These are phyloP conservation scores for Spialia ferax DNA, from an alignment of 2,888 invertebrate genomes.

Conservation along the genomic window DNA sequence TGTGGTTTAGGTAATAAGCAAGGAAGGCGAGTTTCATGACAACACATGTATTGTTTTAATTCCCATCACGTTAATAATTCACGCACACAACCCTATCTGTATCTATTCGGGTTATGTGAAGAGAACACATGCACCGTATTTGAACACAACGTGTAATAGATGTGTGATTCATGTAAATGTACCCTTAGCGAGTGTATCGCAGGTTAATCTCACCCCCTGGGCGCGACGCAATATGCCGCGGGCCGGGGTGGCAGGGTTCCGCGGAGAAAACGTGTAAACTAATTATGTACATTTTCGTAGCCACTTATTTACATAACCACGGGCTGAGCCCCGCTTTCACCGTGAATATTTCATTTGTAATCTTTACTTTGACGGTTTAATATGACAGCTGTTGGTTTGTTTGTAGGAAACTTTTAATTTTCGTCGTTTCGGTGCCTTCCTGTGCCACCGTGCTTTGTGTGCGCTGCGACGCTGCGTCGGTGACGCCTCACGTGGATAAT, in stretches of 20 bases:
- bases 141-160: constrained; percentile 76
- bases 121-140: constrained; percentile 76
- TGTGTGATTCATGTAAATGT: constrained; percentile 84
- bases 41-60: constrained; percentile 47
- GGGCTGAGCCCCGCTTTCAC: constrained; percentile 83
- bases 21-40: constrained; percentile 20
- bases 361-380: constrained; percentile 85
- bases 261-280: constrained; percentile 85
- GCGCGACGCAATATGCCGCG: constrained; percentile 69
- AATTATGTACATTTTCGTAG: constrained; percentile 87
- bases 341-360: constrained; percentile 86
- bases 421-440: constrained; percentile 70
- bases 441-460: constrained; percentile 69
- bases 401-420: constrained; percentile 85
- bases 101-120: constrained; percentile 76
- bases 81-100: constrained; percentile 69
- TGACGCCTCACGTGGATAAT: constrained; percentile 76
- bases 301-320: constrained; percentile 86
- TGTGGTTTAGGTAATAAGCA: constrained; percentile 17
- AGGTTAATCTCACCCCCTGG: constrained; percentile 69
- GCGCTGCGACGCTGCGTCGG: constrained; percentile 54
- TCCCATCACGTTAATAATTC: constrained; percentile 58
- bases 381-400: constrained; percentile 86
- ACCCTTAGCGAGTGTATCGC: constrained; percentile 82
- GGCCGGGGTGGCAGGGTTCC: constrained; percentile 63